Evolutionary conservation across 2,113 vertebrate genomes (phyloP).

Genomic region (Casuarius casuarius): DNA sequence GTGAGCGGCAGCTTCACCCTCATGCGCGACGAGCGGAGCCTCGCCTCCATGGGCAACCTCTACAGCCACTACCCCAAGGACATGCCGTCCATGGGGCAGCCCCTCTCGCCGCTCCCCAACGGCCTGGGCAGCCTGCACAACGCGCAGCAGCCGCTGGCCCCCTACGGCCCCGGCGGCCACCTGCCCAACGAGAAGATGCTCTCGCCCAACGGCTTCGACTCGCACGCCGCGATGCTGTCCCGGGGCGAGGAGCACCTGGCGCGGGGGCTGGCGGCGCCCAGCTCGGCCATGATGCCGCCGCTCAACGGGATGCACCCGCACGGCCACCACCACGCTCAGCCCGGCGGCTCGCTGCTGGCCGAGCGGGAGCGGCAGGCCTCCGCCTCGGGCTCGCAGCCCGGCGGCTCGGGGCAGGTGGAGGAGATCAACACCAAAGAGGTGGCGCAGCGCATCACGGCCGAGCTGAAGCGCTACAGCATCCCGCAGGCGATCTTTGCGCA

Average conservation of each 20-base stretch:
- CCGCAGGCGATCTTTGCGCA: slow-evolving; percentile 98
- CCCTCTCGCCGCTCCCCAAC: slow-evolving; percentile 92
- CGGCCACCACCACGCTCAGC: slow-evolving; percentile 87
- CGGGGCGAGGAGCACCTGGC: slow-evolving; percentile 92
- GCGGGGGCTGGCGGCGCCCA: slow-evolving; percentile 86
- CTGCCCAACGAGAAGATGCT: slow-evolving; percentile 94
- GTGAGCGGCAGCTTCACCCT: slow-evolving; percentile 96
- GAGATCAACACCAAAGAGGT: slow-evolving; percentile 99
- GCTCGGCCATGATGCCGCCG: slow-evolving; percentile 86
- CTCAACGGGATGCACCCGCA: slow-evolving; percentile 90
- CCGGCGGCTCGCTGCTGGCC: slow-evolving; percentile 84
- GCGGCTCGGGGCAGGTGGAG: slow-evolving; percentile 88
- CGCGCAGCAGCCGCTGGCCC: slow-evolving; percentile 88
- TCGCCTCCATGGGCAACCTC: slow-evolving; percentile 94
- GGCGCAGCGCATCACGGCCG: slow-evolving; percentile 95
- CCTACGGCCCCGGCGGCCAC: slow-evolving; percentile 89
- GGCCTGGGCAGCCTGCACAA: slow-evolving; percentile 91
- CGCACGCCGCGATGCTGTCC: slow-evolving; percentile 92
- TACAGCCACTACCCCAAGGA: slow-evolving; percentile 97
- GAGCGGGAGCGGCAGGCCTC: slow-evolving; percentile 83
- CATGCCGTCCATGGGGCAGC: slow-evolving; percentile 92
- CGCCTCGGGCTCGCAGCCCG: slow-evolving; percentile 81
- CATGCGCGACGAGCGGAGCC: slow-evolving; percentile 93
- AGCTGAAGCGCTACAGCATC: slow-evolving; percentile 98
- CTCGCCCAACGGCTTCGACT: slow-evolving; percentile 90